Percentiles rank a stretch among this genome's conserved stretches.
These are phyloP conservation scores for Diplodus sargus DNA, from an alignment of 2,797 vertebrate species.

Conservation along the genomic window DNA sequence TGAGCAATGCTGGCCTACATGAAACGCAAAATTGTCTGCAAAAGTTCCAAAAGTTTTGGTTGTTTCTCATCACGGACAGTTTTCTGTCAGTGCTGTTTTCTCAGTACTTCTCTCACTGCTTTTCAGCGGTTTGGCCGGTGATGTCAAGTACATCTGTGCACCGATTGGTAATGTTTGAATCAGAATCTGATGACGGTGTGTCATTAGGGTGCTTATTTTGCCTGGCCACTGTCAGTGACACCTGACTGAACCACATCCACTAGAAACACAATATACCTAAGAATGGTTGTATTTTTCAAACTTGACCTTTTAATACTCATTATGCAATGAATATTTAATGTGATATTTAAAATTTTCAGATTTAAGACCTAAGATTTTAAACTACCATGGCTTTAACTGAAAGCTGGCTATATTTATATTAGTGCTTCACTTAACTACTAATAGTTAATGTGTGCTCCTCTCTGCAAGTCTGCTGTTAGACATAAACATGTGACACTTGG, in stretches of 20 bases:
- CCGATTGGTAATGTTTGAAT: neutral
- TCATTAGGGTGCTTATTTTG: neutral
- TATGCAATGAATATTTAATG: neutral
- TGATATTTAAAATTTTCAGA: neutral
- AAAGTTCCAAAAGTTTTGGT: neutral
- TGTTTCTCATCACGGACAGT: neutral
- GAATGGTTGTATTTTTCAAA: neutral
- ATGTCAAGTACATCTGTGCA: neutral
- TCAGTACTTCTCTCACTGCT: neutral
- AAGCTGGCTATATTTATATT: neutral
- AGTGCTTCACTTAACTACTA: neutral
- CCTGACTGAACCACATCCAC: neutral
- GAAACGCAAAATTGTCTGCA: neutral
- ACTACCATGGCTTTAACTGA: conserved; percentile 1
- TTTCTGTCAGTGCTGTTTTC: neutral
- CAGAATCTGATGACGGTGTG: neutral
- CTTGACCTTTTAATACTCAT: neutral
- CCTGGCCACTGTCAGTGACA: neutral
- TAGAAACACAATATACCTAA: neutral
- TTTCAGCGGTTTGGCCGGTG: neutral
- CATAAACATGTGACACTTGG: neutral
- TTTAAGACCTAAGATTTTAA: neutral
- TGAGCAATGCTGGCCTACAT: neutral
- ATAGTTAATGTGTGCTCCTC: neutral
- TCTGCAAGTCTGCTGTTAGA: too few species aligned